These are phyloP conservation scores for Mystacides longicornis DNA, from an alignment of 2,888 invertebrate species.

Conservation along the genomic window DNA sequence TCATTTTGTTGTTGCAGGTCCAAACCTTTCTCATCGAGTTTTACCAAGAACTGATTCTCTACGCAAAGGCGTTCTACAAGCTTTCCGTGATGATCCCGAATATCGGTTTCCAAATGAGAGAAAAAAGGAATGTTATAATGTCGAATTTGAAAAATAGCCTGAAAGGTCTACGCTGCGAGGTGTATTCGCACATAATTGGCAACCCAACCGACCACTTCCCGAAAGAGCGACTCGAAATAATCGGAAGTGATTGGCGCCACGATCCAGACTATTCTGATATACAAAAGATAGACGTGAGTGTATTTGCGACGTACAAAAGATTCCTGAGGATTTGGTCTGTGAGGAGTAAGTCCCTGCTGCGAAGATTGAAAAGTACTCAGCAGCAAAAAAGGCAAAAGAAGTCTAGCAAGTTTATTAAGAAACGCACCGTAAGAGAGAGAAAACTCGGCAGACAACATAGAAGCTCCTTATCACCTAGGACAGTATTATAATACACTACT, in stretches of 20 bases:
- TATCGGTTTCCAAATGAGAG: constrained; percentile 40
- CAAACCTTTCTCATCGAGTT: constrained; percentile 50
- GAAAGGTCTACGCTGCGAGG: constrained; percentile 48
- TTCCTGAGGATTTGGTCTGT: constrained; percentile 56
- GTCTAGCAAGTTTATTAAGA: background rate
- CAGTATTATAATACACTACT: background rate
- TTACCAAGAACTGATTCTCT: constrained; percentile 46
- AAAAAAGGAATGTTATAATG: constrained; percentile 40
- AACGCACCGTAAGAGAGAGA: background rate
- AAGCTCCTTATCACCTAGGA: background rate
- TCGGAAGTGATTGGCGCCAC: constrained; percentile 37
- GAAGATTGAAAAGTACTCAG: no score
- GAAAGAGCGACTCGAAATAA: constrained; percentile 31
- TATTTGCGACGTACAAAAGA: constrained; percentile 51
- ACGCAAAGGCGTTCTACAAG: constrained; percentile 43
- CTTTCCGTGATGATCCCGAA: constrained; percentile 35
- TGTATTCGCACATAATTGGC: constrained; percentile 48
- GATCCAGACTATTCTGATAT: constrained; percentile 48
- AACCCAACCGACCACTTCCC: constrained; percentile 35
- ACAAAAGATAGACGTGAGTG: constrained; percentile 54
- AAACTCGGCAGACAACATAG: background rate
- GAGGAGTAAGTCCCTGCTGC: no score
- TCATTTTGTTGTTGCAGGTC: constrained; percentile 45
- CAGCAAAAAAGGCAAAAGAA: background rate
- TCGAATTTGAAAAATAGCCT: constrained; percentile 38